Evolutionary conservation across 2,797 vertebrate species (phyloP), one percentile per base, ranked within the genome.

Genomic region (Hydrocynus forskahlii): DNA sequence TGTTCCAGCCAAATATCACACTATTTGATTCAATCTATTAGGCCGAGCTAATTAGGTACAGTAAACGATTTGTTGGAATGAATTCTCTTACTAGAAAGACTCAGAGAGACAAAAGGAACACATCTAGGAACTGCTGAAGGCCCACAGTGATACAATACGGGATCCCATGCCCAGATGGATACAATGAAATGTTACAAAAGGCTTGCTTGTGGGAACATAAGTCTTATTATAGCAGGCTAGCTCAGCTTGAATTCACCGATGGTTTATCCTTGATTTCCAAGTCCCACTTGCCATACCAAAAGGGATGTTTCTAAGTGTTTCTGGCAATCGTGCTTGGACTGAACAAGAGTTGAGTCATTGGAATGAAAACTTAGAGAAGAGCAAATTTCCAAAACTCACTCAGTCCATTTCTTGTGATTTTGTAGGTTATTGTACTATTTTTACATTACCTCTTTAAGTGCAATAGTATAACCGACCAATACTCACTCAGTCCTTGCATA

Each of bases 11-110:
- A 68, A 82, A 87, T 81, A 83, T 10, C 45, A 54, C 17, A 79
- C 81, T 83, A 85, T 85, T 79, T 83, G 81, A 83, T 85, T 59
- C 69, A 74, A 82, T 59, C 76, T 78, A 79, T 67, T 62, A 83
- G 60, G 76, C 54, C 19, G 66, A 81, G 78, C 73, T 83, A 84
- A 85, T 84, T 83, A 63, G 81, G 72, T 84, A 78, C 69, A 77
- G 74, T 73, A 57, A 81, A 84, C 57, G 23, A 68, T 85, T 77
- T 68, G 57, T 54, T 79, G 62, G 63, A 72, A 83, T 40, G 73
- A 84, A 82, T 70, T 62, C 55, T 48, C 62, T 59, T 59, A 77
- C 67, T 66, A 29, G 38, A 75, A 59, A 59, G 50, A 9, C 66
- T 62, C 19, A 68, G 68, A 40, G 19, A 75, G 78, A 81, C 43